These are phyloP conservation scores for Cheilosia vulpina DNA, from an alignment of 2,888 invertebrate genomes.

Conservation along the genomic window DNA sequence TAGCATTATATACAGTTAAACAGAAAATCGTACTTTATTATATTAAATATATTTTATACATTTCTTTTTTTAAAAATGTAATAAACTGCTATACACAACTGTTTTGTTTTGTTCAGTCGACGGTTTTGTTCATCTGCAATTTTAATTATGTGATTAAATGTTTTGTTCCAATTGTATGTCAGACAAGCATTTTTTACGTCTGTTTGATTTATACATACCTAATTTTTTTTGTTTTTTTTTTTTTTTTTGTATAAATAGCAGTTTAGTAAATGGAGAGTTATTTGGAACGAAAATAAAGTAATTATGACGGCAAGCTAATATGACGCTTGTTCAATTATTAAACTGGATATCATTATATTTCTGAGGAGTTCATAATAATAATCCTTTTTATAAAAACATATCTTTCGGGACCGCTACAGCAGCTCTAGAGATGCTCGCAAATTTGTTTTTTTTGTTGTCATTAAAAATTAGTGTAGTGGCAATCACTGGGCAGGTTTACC, in stretches of 20 bases:
- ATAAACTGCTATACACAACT: conserved; percentile 77
- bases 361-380: too few relatives aligned
- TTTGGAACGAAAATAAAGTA: background rate
- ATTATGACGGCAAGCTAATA: conserved; percentile 18
- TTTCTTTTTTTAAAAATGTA: conserved; percentile 72
- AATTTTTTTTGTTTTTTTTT: background rate
- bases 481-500: too few relatives aligned
- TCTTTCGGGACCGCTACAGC: too few relatives aligned
- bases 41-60: conserved; percentile 49
- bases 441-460: too few relatives aligned
- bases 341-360: background rate
- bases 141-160: conserved; percentile 20
- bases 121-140: conserved; percentile 11
- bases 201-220: background rate
- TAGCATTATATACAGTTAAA: conserved; percentile 64
- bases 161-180: conserved; percentile 18
- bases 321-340: background rate
- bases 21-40: conserved; percentile 54
- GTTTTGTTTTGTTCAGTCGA: conserved; percentile 32
- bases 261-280: background rate
- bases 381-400: too few relatives aligned
- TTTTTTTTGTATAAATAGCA: conserved; percentile 8
- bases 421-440: too few relatives aligned
- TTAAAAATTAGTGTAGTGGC: too few relatives aligned
- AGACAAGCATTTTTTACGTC: background rate